These are phyloP conservation scores for Mythimna pallens DNA, from an alignment of 2,888 invertebrate genomes.

Conservation along the genomic window DNA sequence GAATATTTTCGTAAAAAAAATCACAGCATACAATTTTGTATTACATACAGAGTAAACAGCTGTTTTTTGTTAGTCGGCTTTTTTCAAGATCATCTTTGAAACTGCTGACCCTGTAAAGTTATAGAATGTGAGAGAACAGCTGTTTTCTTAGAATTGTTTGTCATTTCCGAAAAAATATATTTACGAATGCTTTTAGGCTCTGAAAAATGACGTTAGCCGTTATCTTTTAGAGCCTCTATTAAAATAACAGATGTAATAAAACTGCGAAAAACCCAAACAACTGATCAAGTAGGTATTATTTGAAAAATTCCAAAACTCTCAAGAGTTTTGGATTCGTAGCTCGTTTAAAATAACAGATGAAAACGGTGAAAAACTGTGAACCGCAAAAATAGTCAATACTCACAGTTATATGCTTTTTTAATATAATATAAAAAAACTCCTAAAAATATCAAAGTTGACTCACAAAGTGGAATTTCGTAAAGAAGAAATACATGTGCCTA, in stretches of 20 bases:
- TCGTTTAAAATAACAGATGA: conserved; percentile 5
- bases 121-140: conserved; percentile 18
- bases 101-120: conserved; percentile 36
- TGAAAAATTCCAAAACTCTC: neutral
- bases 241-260: conserved; percentile 1
- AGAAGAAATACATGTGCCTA: neutral
- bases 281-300: conserved; percentile 2
- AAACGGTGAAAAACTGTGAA: conserved; percentile 5
- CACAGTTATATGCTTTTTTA: conserved; percentile 6
- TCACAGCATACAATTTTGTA: conserved; percentile 18
- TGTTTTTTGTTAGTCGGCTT: conserved; percentile 39
- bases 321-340: neutral
- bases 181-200: neutral
- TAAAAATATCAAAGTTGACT: neutral
- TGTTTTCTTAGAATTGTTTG: conserved; percentile 17
- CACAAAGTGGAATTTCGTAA: neutral
- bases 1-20: conserved; percentile 21
- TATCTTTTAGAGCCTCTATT: neutral
- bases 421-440: neutral
- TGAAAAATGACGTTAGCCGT: neutral
- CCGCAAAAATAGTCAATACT: conserved; percentile 15
- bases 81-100: conserved; percentile 41
- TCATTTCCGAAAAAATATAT: conserved; percentile 20
- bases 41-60: conserved; percentile 39
- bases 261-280: conserved; percentile 3